phyloP scores from a whole-genome alignment of 1,140 invertebrate species.

The Neodiprion lecontei region DNA sequence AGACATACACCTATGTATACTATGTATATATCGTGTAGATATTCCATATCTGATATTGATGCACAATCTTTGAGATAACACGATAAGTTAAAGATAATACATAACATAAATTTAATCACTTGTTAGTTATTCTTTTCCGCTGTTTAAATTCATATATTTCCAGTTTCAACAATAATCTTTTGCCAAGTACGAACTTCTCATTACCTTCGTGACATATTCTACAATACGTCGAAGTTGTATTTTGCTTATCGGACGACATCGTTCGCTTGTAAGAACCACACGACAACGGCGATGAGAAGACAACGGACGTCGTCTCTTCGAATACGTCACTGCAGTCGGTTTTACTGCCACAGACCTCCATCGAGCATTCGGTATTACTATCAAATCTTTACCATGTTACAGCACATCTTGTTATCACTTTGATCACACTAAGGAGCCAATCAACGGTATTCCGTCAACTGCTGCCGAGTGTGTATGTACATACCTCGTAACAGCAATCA shows the following conservation, averaged over 20 bases:
- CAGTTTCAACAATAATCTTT: too few species aligned
- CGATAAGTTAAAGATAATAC: too few species aligned
- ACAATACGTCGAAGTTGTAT: slow-evolving; percentile 26
- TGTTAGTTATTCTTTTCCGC: too few species aligned
- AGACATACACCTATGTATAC: too few species aligned
- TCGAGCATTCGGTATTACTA: background rate
- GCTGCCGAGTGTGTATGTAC: too few species aligned
- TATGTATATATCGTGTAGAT: too few species aligned
- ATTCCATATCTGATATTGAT: too few species aligned
- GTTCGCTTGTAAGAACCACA: slow-evolving; percentile 8
- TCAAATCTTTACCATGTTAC: background rate
- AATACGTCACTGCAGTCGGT: background rate
- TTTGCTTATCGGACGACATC: slow-evolving; percentile 31
- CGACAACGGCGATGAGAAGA: slow-evolving; percentile 4
- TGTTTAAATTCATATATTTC: too few species aligned
- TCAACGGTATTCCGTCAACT: too few species aligned
- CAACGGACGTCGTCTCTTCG: background rate
- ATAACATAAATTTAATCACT: too few species aligned
- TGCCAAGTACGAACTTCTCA: background rate
- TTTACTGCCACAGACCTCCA: background rate
- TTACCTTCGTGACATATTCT: slow-evolving; percentile 50
- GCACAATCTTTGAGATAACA: too few species aligned
- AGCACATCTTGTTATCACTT: background rate
- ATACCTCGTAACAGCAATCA: too few species aligned
- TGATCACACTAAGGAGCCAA: background rate